phyloP scores from a whole-genome alignment of 2,797 vertebrate genomes.

The Limosa lapponica region DNA sequence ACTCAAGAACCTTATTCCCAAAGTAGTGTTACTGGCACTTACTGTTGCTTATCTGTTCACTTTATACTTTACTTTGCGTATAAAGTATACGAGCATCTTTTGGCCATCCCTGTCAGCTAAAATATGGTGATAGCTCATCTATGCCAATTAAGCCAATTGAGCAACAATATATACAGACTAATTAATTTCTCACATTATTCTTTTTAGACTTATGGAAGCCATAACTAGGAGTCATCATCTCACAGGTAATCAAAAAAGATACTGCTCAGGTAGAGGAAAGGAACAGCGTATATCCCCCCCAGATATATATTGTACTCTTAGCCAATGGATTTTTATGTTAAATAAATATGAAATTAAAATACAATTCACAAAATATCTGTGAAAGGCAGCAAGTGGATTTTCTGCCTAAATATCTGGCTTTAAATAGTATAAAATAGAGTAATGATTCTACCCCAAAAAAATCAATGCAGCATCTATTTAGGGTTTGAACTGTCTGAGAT shows the following conservation, averaged over 20 bases:
- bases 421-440: neutral
- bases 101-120: neutral
- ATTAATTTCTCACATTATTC: neutral
- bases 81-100: neutral
- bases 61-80: neutral
- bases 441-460: neutral
- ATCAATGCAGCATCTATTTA: neutral
- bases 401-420: neutral
- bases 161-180: neutral
- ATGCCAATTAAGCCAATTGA: neutral
- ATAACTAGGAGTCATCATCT: neutral
- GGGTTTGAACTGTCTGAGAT: neutral
- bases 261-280: neutral
- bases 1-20: neutral
- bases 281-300: neutral
- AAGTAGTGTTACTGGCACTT: neutral
- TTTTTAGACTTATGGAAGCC: neutral
- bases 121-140: neutral
- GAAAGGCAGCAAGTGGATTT: neutral
- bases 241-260: neutral
- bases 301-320: neutral
- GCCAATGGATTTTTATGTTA: neutral
- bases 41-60: neutral
- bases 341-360: neutral
- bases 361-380: neutral